A percentile compares a stretch with the other conserved stretches of the same genome.
Evolutionary conservation across 2,113 vertebrate species (phyloP).

Genomic region (Arizona elegans): DNA sequence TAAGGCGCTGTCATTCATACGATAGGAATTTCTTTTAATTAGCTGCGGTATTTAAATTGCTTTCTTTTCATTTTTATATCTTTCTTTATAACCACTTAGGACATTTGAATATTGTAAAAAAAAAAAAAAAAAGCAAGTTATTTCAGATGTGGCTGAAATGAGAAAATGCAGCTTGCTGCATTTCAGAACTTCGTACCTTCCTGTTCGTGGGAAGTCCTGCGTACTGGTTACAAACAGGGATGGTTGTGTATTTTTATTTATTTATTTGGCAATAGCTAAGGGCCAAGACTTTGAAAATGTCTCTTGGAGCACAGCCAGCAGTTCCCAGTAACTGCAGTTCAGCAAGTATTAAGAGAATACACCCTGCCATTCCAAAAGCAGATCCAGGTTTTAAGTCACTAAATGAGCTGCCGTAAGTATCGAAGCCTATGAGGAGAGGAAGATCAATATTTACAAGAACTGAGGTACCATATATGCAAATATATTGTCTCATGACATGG

Average conservation of each 20-base stretch:
- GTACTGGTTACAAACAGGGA: neutral
- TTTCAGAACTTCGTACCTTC: neutral
- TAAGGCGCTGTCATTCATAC: neutral
- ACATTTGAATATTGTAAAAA: neutral
- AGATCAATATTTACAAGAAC: no score
- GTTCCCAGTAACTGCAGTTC: neutral
- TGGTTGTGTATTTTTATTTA: neutral
- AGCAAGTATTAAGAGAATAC: neutral
- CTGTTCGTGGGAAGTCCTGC: neutral
- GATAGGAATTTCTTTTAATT: neutral
- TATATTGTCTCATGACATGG: no score
- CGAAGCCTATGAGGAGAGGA: no score
- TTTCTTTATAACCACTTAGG: neutral
- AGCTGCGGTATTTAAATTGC: neutral
- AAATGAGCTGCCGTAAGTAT: no score
- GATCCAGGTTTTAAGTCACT: neutral
- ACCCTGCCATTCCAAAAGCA: neutral
- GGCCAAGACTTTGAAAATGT: neutral
- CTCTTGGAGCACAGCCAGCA: neutral
- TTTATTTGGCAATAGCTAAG: neutral
- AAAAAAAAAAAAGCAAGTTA: no score
- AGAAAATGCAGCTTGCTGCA: neutral
- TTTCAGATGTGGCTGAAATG: neutral
- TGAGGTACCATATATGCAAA: no score
- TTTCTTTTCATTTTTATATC: neutral